These are phyloP conservation scores for Emydoidea blandingii DNA, from an alignment of 2,797 vertebrate species.

Conservation along the genomic window DNA sequence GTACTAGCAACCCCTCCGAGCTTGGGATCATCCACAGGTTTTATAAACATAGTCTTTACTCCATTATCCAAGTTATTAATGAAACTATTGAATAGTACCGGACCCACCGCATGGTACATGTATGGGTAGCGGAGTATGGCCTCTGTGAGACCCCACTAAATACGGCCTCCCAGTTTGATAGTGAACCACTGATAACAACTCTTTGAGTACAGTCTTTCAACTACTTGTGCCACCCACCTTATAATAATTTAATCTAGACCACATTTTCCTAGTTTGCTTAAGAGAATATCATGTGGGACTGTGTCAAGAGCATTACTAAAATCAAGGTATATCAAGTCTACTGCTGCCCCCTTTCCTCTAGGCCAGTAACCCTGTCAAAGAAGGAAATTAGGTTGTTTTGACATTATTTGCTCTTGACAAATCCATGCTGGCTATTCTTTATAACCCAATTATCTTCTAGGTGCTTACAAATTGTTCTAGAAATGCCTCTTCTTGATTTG, in stretches of 20 bases:
- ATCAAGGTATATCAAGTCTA: background rate
- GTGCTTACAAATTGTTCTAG: background rate
- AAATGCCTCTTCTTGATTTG: background rate
- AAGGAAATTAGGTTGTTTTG: background rate
- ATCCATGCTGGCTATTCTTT: background rate
- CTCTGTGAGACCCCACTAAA: background rate
- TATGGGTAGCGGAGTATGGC: background rate
- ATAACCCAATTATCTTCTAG: background rate
- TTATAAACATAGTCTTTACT: background rate
- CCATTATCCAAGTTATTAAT: background rate
- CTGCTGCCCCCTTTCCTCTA: background rate
- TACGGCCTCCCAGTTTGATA: background rate
- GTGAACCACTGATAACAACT: background rate
- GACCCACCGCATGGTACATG: background rate
- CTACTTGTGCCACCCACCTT: background rate
- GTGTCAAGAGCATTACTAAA: background rate
- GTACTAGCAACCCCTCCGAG: background rate
- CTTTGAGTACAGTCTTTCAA: background rate
- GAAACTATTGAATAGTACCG: background rate
- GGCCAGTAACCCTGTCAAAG: background rate
- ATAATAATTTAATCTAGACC: background rate
- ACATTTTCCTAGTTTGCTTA: background rate
- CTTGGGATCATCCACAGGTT: background rate
- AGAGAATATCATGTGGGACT: background rate
- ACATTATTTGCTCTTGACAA: background rate